Conservation (phyloP, 2,888 invertebrate species). For the Coenonympha arcania region DNA sequence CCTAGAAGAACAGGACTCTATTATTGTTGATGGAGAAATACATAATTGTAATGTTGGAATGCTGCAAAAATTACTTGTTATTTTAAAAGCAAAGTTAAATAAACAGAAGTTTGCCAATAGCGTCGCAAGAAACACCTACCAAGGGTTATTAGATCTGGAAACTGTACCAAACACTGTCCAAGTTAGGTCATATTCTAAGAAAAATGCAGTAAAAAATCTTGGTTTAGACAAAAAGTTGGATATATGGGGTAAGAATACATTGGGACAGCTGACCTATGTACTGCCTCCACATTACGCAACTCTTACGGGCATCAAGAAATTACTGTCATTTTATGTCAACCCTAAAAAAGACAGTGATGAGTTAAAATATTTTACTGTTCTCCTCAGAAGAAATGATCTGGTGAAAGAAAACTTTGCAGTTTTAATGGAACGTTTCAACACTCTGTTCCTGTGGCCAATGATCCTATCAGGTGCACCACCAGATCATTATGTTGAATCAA, state of each 20-base stretch:
- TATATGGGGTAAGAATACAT: conserved; percentile 45
- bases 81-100: conserved; percentile 46
- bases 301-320: conserved; percentile 49
- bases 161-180: conserved; percentile 32
- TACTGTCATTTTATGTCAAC: conserved; percentile 38
- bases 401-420: conserved; percentile 37
- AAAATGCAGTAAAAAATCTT: conserved; percentile 28
- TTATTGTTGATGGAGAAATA: background rate
- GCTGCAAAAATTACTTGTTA: conserved; percentile 43
- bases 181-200: conserved; percentile 53
- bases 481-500: background rate
- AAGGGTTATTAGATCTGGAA: conserved; percentile 32
- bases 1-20: conserved; percentile 16
- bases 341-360: conserved; percentile 22
- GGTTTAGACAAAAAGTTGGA: conserved; percentile 33
- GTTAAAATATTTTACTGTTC: conserved; percentile 31
- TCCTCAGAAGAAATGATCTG: conserved; percentile 36
- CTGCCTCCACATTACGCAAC: conserved; percentile 54
- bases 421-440: conserved; percentile 46
- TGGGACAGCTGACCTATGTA: conserved; percentile 36
- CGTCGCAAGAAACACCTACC: conserved; percentile 33
- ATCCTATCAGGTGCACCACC: conserved; percentile 40
- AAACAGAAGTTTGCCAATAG: conserved; percentile 36
- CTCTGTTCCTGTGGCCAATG: conserved; percentile 54
- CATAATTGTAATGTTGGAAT: conserved; percentile 37